These are phyloP conservation scores for Hiodon tergisus DNA, from an alignment of 2,113 vertebrate genomes.

Conservation along the genomic window DNA sequence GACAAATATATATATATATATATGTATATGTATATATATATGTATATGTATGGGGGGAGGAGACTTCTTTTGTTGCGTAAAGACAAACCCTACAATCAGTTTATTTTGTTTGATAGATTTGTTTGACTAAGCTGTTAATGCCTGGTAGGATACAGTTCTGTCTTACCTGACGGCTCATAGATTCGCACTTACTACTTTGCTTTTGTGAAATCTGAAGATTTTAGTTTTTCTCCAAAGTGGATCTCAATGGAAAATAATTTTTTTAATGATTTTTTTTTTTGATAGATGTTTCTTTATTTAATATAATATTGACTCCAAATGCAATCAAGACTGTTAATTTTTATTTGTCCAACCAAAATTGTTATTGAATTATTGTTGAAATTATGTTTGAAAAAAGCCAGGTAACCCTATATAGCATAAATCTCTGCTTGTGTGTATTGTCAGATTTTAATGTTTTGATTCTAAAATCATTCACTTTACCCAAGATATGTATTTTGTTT, in stretches of 20 bases:
- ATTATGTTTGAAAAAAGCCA: conserved; percentile 67
- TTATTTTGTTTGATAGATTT: conserved; percentile 49
- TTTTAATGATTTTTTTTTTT: conserved; percentile 50
- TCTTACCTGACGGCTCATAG: conserved; percentile 62
- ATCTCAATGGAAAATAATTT: conserved; percentile 66
- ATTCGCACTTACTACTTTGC: conserved; percentile 65
- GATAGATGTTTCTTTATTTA: conserved; percentile 58
- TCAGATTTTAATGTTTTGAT: conserved; percentile 67
- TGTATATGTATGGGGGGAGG: conserved; percentile 49
- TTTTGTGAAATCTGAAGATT: conserved; percentile 43
- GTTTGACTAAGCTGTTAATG: conserved; percentile 45
- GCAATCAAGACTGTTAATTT: conserved; percentile 81
- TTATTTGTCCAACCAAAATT: conserved; percentile 76
- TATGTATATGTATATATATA: no score
- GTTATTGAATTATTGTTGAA: conserved; percentile 64
- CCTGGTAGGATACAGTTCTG: conserved; percentile 60
- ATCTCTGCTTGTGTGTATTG: conserved; percentile 67
- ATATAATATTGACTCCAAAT: conserved; percentile 76
- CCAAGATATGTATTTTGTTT: conserved; percentile 53
- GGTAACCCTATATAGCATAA: conserved; percentile 62
- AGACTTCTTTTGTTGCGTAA: conserved; percentile 48
- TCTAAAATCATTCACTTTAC: conserved; percentile 72
- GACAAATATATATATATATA: conserved; percentile 40
- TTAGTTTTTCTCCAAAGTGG: conserved; percentile 53
- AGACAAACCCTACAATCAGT: conserved; percentile 39